A percentile compares a stretch with the other conserved stretches of the same genome.
Conservation (phyloP, 2,113 vertebrate genomes). For the Trochalopteron elliotii region DNA sequence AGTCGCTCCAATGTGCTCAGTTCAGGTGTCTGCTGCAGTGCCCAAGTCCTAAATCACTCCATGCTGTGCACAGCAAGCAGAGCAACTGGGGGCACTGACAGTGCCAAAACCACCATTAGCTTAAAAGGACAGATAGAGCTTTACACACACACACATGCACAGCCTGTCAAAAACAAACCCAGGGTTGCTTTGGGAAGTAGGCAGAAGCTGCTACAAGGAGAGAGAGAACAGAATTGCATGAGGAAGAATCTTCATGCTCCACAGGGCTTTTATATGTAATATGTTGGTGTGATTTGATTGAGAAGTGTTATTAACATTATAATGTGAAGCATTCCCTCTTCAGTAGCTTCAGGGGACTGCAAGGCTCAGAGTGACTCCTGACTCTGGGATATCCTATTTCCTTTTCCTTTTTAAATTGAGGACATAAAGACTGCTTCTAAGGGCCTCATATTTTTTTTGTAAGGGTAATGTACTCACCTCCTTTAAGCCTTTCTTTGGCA, state of each 20-base stretch:
- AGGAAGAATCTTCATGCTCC: background rate
- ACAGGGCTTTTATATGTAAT: background rate
- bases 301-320: background rate
- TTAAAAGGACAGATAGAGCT: background rate
- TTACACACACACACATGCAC: background rate
- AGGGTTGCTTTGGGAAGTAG: background rate
- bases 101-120: constrained; percentile 9
- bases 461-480: background rate
- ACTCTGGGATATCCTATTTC: background rate
- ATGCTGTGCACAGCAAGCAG: background rate
- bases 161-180: background rate
- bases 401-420: background rate
- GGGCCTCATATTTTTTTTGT: background rate
- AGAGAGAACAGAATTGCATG: background rate
- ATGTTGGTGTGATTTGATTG: background rate
- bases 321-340: background rate
- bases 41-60: constrained; percentile 31
- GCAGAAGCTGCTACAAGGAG: background rate
- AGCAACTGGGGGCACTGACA: background rate
- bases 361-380: background rate
- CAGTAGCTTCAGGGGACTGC: background rate
- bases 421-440: background rate
- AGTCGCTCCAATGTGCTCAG: background rate
- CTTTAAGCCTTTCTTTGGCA: background rate
- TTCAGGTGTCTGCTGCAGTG: constrained; percentile 34